Base-by-base conservation (phyloP, 1,140 invertebrate species). In the Plodia interpunctella region DNA sequence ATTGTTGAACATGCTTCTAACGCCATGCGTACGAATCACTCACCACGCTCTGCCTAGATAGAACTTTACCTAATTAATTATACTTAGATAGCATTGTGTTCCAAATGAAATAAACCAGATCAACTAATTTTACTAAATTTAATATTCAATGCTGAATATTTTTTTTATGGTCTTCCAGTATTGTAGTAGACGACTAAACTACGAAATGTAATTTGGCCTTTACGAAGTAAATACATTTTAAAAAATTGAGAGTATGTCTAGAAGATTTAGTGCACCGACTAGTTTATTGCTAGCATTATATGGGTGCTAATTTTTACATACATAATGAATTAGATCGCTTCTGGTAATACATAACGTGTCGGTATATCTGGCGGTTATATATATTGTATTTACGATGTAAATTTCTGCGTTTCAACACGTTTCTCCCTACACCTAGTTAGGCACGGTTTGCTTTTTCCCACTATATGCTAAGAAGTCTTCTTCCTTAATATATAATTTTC, bases 101-200 rank as follows among this genome's bases (percentile, higher is more conserved):
- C 18, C 38, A 50, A 61, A 21, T 53, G 51, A 21, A 18, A 18
- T 53, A 44, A 32, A 57, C 55, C 44, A n/a, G 20, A 49, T 28
- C 11, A 32, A 17, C 50, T 59, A 63, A 57, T 64, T 60, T 55
- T 32, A 53, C 35, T 64, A 53, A 56, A 60, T 66, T 63, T 60
- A 66, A 55, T 49, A 49, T 15, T 62, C 21, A 62, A 20, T 38
- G 51, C 38, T 49, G 38, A 59, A 55, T 59, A 62, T 70, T 79
- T 76, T 59, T 63, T 77, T 82, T 77, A 71, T 70, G 63, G 82
- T 83, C 79, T 87, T 85, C 80, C 82, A 85, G 57, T 85, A 80
- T 69, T 83, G 72, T 63, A 68, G 70, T 70, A 76, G 68, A 68
- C 51, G 56, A 68, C 58, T 67, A 57, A 54, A 65, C 49, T 67